Percentiles rank a stretch among this genome's conserved stretches.
Evolutionary conservation across 92 coral and sea anemone genomes (phyloP).

Genomic region (Epizoanthus rinbou): DNA sequence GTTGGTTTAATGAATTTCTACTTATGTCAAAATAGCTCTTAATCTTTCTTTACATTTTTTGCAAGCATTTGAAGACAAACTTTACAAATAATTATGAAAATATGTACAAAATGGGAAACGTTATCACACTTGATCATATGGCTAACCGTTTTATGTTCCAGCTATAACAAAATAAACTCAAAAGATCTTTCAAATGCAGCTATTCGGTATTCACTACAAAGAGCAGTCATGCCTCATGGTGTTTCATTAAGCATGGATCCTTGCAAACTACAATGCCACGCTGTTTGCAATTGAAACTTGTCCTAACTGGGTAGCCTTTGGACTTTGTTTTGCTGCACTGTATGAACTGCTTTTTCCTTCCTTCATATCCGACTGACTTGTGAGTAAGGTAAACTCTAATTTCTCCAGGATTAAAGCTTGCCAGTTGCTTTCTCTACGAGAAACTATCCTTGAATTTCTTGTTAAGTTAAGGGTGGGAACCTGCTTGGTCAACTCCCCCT

Average conservation of each 20-base stretch:
- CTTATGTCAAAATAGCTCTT: background rate
- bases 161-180: background rate
- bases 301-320: constrained; percentile 53
- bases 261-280: constrained; percentile 60
- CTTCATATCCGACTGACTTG: constrained; percentile 20
- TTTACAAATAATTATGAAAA: background rate
- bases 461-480: too few species aligned
- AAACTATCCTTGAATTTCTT: constrained; percentile 42
- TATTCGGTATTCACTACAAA: background rate
- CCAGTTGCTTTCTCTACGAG: constrained; percentile 32
- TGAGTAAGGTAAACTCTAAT: background rate
- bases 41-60: background rate
- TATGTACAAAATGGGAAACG: constrained; percentile 8
- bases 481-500: constrained; percentile 30
- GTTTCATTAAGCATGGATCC: constrained; percentile 49
- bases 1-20: too few species aligned
- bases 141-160: background rate
- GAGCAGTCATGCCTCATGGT: constrained; percentile 10
- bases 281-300: constrained; percentile 49
- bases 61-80: constrained; percentile 19
- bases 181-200: background rate
- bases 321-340: constrained; percentile 54
- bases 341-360: constrained; percentile 45
- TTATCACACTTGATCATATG: background rate
- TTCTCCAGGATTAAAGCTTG: constrained; percentile 15